These are phyloP conservation scores for Chloropsis cyanopogon DNA, from an alignment of 2,113 vertebrate species.

Conservation along the genomic window DNA sequence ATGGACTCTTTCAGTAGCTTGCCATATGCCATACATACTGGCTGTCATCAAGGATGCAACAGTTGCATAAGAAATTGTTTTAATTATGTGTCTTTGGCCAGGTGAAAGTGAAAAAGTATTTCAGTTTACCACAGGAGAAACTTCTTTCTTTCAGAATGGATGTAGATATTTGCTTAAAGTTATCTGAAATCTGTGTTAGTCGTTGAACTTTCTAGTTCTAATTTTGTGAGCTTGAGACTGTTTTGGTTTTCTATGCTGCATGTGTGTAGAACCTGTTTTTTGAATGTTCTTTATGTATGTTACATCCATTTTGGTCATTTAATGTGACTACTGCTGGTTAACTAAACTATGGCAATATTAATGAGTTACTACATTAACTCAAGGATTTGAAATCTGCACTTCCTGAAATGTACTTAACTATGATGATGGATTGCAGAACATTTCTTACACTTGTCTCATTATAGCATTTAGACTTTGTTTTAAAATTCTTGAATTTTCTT, in stretches of 20 bases:
- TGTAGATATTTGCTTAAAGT: conserved; percentile 66
- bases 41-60: not conserved
- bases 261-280: conserved; percentile 46
- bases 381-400: conserved; percentile 39
- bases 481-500: not conserved
- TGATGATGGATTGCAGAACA: conserved; percentile 50
- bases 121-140: conserved; percentile 58
- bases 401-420: conserved; percentile 53
- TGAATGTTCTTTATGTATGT: conserved; percentile 41
- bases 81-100: not conserved
- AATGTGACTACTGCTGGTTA: not conserved
- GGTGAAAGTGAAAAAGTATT: not conserved
- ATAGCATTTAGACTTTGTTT: not conserved
- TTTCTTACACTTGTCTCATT: not conserved
- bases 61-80: not conserved
- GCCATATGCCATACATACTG: not conserved
- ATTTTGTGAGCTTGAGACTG: conserved; percentile 47
- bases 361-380: conserved; percentile 18
- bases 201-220: conserved; percentile 13
- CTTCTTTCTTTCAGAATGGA: conserved; percentile 52
- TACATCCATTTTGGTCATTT: conserved; percentile 43
- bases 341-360: not conserved
- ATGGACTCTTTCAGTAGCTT: not conserved
- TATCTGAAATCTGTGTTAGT: conserved; percentile 32
- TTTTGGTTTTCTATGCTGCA: conserved; percentile 56